A percentile compares a stretch with the other conserved stretches of the same genome.
Evolutionary conservation across 2,113 vertebrate species (phyloP).

Genomic region (Setophaga petechia): DNA sequence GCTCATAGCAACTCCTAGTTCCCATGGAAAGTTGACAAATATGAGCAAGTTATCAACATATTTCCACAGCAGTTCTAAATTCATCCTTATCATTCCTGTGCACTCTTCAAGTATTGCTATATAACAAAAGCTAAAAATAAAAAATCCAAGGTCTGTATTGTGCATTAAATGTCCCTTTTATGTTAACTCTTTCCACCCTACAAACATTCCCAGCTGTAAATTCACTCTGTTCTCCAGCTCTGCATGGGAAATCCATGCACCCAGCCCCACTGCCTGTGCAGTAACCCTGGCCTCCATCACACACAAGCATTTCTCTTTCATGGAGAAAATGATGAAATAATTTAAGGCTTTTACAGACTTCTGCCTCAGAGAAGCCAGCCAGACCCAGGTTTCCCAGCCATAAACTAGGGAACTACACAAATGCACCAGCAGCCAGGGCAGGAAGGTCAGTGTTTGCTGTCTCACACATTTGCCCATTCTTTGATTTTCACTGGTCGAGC

Average conservation of each 20-base stretch:
- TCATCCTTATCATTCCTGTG: background rate
- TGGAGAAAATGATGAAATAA: background rate
- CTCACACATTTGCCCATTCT: accelerated
- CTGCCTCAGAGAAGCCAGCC: background rate
- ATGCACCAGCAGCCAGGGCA: background rate
- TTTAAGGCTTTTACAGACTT: background rate
- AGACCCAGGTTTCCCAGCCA: background rate
- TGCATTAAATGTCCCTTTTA: background rate
- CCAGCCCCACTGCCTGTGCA: background rate
- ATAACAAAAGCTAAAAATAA: background rate
- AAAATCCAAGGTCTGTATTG: background rate
- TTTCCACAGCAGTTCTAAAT: background rate
- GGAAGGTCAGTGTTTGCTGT: background rate
- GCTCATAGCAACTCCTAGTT: background rate
- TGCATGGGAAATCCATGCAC: background rate
- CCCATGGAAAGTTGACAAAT: background rate
- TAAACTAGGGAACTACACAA: background rate
- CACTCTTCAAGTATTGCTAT: background rate
- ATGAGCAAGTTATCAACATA: background rate
- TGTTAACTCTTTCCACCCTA: background rate
- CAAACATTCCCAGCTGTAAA: background rate
- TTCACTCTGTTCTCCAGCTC: accelerated
- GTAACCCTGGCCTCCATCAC: background rate
- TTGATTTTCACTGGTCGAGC: background rate
- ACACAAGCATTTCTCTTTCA: background rate